These are phyloP conservation scores for Choreutis nemorana DNA, from an alignment of 2,888 invertebrate genomes.

Conservation along the genomic window DNA sequence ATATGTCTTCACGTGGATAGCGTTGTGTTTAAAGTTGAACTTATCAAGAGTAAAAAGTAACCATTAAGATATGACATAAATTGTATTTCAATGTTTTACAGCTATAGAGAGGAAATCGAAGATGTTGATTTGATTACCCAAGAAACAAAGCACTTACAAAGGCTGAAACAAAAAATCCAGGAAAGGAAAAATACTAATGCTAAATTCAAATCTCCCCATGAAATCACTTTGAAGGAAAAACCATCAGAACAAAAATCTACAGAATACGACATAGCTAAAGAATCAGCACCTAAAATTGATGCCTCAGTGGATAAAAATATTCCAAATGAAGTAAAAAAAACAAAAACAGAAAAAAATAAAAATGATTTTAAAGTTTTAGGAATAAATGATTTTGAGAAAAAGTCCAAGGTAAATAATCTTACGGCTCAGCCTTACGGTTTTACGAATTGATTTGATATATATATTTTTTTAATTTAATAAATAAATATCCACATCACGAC, in stretches of 20 bases:
- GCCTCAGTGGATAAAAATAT: constrained; percentile 16
- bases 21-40: too few species aligned
- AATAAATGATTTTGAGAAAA: constrained; percentile 66
- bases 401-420: constrained; percentile 59
- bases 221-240: constrained; percentile 21
- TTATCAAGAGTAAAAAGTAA: too few species aligned
- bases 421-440: too few species aligned
- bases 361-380: constrained; percentile 74
- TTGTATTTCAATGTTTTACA: too few species aligned
- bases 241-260: constrained; percentile 4
- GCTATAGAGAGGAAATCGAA: constrained; percentile 52
- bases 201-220: constrained; percentile 23
- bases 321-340: not conserved
- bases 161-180: constrained; percentile 68
- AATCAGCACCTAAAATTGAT: constrained; percentile 14
- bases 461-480: not conserved
- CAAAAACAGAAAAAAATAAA: constrained; percentile 15
- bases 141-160: constrained; percentile 66
- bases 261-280: not conserved
- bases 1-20: too few species aligned
- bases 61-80: too few species aligned
- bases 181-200: constrained; percentile 46
- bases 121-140: constrained; percentile 36
- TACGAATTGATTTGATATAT: constrained; percentile 1
- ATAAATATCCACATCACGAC: too few species aligned